Conservation (phyloP, 2,113 vertebrate genomes). For the Sminthopsis crassicaudata region DNA sequence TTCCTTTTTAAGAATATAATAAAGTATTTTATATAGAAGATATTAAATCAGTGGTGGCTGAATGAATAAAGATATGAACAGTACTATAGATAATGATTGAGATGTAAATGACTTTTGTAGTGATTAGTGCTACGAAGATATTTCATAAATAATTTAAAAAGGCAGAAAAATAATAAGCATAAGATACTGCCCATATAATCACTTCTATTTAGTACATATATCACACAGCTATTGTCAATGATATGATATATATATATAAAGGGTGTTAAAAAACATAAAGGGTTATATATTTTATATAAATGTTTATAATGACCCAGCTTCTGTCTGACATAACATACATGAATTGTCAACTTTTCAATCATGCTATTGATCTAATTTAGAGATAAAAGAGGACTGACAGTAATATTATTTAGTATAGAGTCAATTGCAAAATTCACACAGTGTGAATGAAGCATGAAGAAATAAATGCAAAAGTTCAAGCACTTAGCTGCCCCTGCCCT, state of each 20-base stretch:
- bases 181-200: not conserved
- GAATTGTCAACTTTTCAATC: not conserved
- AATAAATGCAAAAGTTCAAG: slow-evolving; percentile 21
- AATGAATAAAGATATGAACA: not conserved
- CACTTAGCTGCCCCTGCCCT: not conserved
- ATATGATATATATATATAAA: not conserved
- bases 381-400: not conserved
- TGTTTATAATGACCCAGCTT: not conserved
- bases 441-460: not conserved
- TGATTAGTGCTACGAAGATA: not conserved
- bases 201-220: not conserved
- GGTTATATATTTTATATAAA: not conserved
- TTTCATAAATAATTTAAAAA: not conserved
- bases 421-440: not conserved
- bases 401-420: not conserved
- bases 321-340: not conserved
- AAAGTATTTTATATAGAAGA: not conserved
- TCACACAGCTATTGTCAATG: not conserved
- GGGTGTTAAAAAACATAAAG: not conserved
- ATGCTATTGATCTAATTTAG: not conserved
- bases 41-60: not conserved
- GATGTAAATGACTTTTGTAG: not conserved
- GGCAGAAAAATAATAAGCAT: not conserved
- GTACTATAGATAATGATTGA: not conserved
- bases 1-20: not conserved